These are phyloP conservation scores for Atethmia centrago DNA, from an alignment of 2,888 invertebrate species.

Conservation along the genomic window DNA sequence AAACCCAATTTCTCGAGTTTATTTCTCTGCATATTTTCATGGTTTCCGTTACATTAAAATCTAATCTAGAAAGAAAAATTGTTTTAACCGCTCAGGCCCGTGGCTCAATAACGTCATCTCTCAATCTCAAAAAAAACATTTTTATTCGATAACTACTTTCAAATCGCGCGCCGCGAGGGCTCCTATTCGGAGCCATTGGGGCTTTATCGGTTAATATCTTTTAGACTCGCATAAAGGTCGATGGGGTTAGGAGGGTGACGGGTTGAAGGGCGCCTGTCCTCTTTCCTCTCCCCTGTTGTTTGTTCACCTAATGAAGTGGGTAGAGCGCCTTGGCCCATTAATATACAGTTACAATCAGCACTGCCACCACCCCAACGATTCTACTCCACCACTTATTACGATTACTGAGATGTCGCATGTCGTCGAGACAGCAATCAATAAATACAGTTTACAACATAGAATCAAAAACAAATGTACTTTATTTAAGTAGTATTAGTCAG, in stretches of 20 bases:
- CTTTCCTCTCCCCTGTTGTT: conserved; percentile 82
- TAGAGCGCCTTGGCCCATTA: conserved; percentile 81
- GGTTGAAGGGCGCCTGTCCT: conserved; percentile 80
- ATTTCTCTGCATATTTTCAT: conserved; percentile 67
- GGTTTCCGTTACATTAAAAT: conserved; percentile 69
- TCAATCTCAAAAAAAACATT: too few relatives aligned
- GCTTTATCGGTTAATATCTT: too few relatives aligned
- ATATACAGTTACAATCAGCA: conserved; percentile 82
- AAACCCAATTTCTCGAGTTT: conserved; percentile 67
- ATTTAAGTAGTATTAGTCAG: conserved; percentile 35
- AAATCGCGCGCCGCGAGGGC: too few relatives aligned
- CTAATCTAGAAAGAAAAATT: conserved; percentile 65
- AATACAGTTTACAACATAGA: conserved; percentile 43
- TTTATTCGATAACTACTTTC: too few relatives aligned
- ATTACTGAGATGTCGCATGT: conserved; percentile 63
- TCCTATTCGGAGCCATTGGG: too few relatives aligned
- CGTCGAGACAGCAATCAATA: conserved; percentile 52
- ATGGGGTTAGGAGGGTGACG: conserved; percentile 81
- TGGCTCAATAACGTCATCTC: too few relatives aligned
- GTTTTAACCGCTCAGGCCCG: too few relatives aligned
- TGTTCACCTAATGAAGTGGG: conserved; percentile 88
- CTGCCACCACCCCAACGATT: conserved; percentile 69
- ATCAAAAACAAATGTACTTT: conserved; percentile 40
- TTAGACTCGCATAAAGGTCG: conserved; percentile 65
- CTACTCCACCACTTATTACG: conserved; percentile 67